These are phyloP conservation scores for Meda fulgida DNA, from an alignment of 2,797 vertebrate species.

Conservation along the genomic window DNA sequence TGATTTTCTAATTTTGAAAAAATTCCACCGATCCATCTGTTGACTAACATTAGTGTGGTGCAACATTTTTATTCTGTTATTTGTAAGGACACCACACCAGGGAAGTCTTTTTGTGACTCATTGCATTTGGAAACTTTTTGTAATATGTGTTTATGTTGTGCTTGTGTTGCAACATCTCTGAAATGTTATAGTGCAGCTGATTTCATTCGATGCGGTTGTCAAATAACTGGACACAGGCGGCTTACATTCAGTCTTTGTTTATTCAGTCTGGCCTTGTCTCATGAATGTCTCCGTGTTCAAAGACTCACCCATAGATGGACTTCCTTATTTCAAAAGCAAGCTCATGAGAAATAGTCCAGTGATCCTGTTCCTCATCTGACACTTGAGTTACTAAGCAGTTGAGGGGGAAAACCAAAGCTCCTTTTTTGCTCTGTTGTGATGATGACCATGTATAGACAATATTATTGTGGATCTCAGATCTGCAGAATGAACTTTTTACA, in stretches of 20 bases:
- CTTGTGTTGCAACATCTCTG: background rate
- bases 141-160: background rate
- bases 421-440: background rate
- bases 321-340: constrained; percentile 41
- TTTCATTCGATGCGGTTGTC: background rate
- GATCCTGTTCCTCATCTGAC: constrained; percentile 48
- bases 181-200: background rate
- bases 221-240: too few species aligned
- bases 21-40: too few species aligned
- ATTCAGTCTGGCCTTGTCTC: constrained; percentile 10
- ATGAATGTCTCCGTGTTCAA: background rate
- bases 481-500: background rate
- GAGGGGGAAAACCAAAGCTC: constrained; percentile 33
- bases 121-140: background rate
- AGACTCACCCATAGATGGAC: constrained; percentile 18
- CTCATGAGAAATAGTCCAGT: constrained; percentile 46
- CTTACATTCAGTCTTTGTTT: constrained; percentile 7
- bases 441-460: constrained; percentile 20
- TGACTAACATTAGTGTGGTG: background rate
- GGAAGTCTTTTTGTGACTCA: background rate
- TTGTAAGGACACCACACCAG: background rate
- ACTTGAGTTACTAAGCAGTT: constrained; percentile 20
- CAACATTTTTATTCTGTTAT: background rate
- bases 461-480: background rate
- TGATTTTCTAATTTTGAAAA: background rate